Evolutionary conservation across 2,113 vertebrate species (phyloP), one percentile per base, ranked within the genome.

Genomic region (Anseranas semipalmata): DNA sequence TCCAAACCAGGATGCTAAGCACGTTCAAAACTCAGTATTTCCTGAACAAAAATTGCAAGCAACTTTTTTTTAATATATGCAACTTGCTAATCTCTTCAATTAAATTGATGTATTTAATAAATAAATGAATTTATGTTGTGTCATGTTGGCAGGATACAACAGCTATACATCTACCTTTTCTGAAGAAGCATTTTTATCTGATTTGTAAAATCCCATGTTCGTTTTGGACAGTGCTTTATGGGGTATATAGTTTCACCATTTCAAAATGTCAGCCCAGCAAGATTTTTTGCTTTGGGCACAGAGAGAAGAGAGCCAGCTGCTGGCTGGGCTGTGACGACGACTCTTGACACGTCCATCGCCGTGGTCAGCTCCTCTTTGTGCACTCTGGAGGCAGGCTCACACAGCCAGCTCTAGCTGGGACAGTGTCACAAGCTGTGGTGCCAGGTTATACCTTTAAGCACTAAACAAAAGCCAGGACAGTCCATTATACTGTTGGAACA

Each of bases 341-440:
- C 55, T 87, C 41, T 17, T 27, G 46, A 48, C 7, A 2, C 1
- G 7, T 13, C 32, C 3, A 1, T 28, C 22, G 27, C 20, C 1
- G 0, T 7, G 15, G 33, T 22, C 46, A 67, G 50, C 45, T 52
- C 8, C 32, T 78, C 30, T 24, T 27, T 25, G 15, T 15, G 15
- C 15, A 1, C 14, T 16, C n/a, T 10, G 30, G 45, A 28, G 52
- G 41, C 35, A 33, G 60, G 32, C 43, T 60, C 48, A 43, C 22
- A 7, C 15, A 32, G 22, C 16, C n/a, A 19, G 48, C 48, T 70
- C 33, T 56, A 28, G 52, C 48, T 18, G 27, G 30, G 16, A 43
- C 39, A 78, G 15, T 3, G 6, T 12, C 52, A 71, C 18, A 43
- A 52, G 62, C 52, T 12, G 15, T 7, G 11, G 17, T 27, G 19